These are phyloP conservation scores for Trissolcus brochymenae DNA, from an alignment of 2,888 invertebrate species.

Conservation along the genomic window DNA sequence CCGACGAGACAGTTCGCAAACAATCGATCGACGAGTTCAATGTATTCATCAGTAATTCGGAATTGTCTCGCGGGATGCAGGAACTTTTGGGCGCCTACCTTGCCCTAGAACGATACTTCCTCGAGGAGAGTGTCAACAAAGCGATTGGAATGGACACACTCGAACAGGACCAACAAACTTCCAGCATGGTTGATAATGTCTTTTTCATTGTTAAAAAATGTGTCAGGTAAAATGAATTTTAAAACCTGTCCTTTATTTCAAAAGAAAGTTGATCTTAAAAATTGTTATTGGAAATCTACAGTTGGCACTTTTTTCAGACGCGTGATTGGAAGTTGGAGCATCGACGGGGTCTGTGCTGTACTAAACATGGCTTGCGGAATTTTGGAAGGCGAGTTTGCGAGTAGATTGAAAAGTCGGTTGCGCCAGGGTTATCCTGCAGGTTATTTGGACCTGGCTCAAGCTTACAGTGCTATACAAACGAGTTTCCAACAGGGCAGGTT, in stretches of 20 bases:
- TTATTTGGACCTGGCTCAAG: constrained; percentile 86
- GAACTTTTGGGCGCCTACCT: constrained; percentile 92
- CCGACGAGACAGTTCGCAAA: constrained; percentile 77
- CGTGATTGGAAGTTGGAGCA: constrained; percentile 91
- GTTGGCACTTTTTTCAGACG: constrained; percentile 79
- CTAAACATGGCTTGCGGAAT: constrained; percentile 94
- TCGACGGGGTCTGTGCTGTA: constrained; percentile 97
- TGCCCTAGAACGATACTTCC: constrained; percentile 93
- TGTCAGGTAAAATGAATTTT: constrained; percentile 80
- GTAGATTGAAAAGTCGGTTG: constrained; percentile 84
- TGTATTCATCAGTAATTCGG: constrained; percentile 83
- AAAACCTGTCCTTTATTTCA: background rate
- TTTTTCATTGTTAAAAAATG: constrained; percentile 98
- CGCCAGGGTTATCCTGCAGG: constrained; percentile 88
- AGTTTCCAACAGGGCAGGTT: constrained; percentile 88
- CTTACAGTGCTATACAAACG: constrained; percentile 88
- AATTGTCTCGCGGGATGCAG: constrained; percentile 86
- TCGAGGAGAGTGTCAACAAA: constrained; percentile 95
- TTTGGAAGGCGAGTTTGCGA: constrained; percentile 90
- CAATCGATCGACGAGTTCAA: constrained; percentile 79
- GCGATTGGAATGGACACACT: constrained; percentile 88
- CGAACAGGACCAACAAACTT: constrained; percentile 85
- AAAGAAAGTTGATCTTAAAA: background rate
- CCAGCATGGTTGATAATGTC: constrained; percentile 97
- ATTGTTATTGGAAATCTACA: constrained; percentile 1